phyloP scores from a whole-genome alignment of 2,888 invertebrate species.

The Hydroisotoma schaefferi region DNA sequence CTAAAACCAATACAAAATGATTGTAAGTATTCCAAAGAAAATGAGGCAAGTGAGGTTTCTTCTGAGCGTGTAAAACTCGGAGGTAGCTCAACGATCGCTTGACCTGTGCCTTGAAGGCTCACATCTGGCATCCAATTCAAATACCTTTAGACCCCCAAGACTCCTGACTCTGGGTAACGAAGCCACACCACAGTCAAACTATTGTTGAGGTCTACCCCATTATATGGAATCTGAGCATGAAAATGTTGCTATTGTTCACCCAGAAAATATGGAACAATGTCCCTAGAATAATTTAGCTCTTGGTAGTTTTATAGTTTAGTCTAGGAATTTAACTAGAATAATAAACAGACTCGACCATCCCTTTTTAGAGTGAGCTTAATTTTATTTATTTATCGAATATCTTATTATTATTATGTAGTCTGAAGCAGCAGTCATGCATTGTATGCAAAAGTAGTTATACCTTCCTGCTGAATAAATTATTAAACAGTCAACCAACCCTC shows the following conservation, averaged over 20 bases:
- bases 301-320: no score
- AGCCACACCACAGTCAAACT: slow-evolving; percentile 18
- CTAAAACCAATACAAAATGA: slow-evolving; percentile 11
- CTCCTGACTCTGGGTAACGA: slow-evolving; percentile 9
- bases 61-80: slow-evolving; percentile 18
- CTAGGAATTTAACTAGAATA: no score
- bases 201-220: slow-evolving; percentile 22
- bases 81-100: slow-evolving; percentile 18
- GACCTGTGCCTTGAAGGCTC: slow-evolving; percentile 31
- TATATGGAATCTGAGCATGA: not conserved
- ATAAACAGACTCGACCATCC: no score
- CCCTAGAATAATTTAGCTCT: not conserved
- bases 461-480: no score
- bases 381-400: no score
- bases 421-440: no score
- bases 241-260: not conserved
- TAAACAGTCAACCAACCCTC: no score
- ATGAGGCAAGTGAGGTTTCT: slow-evolving; percentile 13
- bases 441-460: no score
- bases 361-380: no score
- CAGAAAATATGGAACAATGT: not conserved
- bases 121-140: slow-evolving; percentile 15
- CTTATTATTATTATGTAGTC: no score
- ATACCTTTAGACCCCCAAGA: slow-evolving; percentile 26
- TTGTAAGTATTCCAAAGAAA: slow-evolving; percentile 22